Percentiles rank a stretch among this genome's conserved stretches.
Evolutionary conservation across 1,140 invertebrate genomes (phyloP).

Genomic region (Drosophila carrolli): DNA sequence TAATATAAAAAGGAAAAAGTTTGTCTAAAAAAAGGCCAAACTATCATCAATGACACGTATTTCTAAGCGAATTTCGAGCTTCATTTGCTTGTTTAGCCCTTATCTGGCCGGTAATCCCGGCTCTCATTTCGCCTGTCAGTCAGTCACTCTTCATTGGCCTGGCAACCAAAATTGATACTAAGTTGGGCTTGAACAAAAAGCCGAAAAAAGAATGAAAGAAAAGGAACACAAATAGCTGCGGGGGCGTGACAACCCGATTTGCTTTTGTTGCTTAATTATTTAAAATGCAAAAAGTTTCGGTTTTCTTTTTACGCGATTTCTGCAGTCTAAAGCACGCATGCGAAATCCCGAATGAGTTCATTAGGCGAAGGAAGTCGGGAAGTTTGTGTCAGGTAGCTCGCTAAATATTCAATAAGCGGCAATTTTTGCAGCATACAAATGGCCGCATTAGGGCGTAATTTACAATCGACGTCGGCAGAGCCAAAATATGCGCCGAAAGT

Average conservation of each 20-base stretch:
- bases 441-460: conserved; percentile 81
- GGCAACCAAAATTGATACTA: conserved; percentile 36
- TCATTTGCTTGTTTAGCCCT: conserved; percentile 73
- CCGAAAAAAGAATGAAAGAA: not conserved
- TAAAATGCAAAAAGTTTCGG: conserved; percentile 68
- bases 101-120: conserved; percentile 63
- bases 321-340: conserved; percentile 60
- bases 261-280: conserved; percentile 71
- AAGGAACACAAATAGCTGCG: conserved; percentile 13
- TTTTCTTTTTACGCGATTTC: conserved; percentile 25
- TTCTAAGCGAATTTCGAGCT: conserved; percentile 45
- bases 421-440: conserved; percentile 83
- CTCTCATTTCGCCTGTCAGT: conserved; percentile 36
- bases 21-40: conserved; percentile 1
- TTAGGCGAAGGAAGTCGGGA: conserved; percentile 39
- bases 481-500: conserved; percentile 58
- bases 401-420: conserved; percentile 83
- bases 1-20: not conserved
- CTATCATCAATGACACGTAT: conserved; percentile 5
- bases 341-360: conserved; percentile 80
- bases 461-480: conserved; percentile 67
- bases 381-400: conserved; percentile 35
- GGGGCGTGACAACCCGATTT: conserved; percentile 8
- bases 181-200: conserved; percentile 12
- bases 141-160: conserved; percentile 62